Evolutionary conservation across 1,140 invertebrate species (phyloP), one percentile per base, ranked within the genome.

Genomic region (Megathymus violae): DNA sequence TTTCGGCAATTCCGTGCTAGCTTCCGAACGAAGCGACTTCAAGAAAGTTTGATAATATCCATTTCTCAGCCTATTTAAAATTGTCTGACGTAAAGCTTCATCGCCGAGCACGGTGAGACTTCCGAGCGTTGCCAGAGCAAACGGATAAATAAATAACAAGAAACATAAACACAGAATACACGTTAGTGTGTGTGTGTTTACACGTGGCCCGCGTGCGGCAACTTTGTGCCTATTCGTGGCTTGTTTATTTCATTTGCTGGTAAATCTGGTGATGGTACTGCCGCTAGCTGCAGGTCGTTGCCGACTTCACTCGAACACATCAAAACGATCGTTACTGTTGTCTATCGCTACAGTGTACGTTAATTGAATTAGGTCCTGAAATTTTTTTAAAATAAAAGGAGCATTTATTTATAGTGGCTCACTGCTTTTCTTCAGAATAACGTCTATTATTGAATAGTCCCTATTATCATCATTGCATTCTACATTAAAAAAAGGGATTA

Each of bases 141-240:
- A 31, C 25, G 41, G 13, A 46, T 36, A 58, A 58, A 58, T 41
- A 58, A 46, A 58, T 58, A 58, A 46, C 41, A 16, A 11, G 27
- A 10, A 58, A 46, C 41, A 46, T 17, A 58, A 58, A 58, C 54
- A 58, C 7, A 41, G 47, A 36, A 59, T 59, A 47, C 46, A 59
- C 43, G 17, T 13, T 16, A 41, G 40, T 44, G 17, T 22, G 54
- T 22, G 54, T 47, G 27, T 58, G 56, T 59, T 38, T 59, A 38
- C 40, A 59, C 41, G 54, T 36, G 31, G 3, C 10, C 43, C 15
- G 56, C 46, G 54, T 22, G 16, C 41, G 54, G 54, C 27, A 59
- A 59, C 43, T 59, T 47, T 59, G 56, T 46, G 41, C 27, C 56
- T 59, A 59, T 59, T 59, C 27, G 43, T 47, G 41, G 56, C 5